Conservation (phyloP, 2,888 invertebrate genomes). For the Tupiocoris notatus region DNA sequence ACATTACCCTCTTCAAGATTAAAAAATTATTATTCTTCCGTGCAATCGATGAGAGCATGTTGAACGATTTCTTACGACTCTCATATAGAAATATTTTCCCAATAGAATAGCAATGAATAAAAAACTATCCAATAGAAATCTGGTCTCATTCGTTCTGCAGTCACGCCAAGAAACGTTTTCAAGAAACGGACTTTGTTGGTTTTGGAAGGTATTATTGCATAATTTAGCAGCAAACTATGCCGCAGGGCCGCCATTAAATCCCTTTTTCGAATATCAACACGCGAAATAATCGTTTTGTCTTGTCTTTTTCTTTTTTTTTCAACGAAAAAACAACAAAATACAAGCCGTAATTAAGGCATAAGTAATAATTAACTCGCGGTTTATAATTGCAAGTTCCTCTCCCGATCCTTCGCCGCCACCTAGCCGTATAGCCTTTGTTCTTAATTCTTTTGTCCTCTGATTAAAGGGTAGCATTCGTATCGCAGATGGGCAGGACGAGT, state of each 20-base stretch:
- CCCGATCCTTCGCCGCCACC: not conserved
- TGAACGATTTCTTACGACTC: no score
- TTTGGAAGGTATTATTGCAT: not conserved
- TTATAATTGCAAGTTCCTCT: conserved; percentile 15
- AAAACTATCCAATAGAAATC: no score
- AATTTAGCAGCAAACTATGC: not conserved
- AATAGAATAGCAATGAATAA: no score
- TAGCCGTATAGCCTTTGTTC: conserved; percentile 29
- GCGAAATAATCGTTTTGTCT: conserved; percentile 20
- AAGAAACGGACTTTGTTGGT: no score
- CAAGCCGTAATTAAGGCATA: conserved; percentile 14
- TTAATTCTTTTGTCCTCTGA: conserved; percentile 16
- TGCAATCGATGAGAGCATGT: no score
- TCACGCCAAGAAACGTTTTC: no score
- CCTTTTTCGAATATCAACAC: conserved; percentile 17
- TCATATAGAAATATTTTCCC: no score
- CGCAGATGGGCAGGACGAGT: conserved; percentile 25
- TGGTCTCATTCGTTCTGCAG: no score
- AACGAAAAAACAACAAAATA: not conserved
- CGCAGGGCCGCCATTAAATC: conserved; percentile 10
- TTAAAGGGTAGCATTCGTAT: conserved; percentile 38
- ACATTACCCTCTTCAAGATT: no score
- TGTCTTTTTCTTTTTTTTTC: not conserved
- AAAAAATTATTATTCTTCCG: no score
- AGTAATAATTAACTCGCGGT: conserved; percentile 8